phyloP scores from a whole-genome alignment of 2,113 vertebrate species.

The Axis porcinus region DNA sequence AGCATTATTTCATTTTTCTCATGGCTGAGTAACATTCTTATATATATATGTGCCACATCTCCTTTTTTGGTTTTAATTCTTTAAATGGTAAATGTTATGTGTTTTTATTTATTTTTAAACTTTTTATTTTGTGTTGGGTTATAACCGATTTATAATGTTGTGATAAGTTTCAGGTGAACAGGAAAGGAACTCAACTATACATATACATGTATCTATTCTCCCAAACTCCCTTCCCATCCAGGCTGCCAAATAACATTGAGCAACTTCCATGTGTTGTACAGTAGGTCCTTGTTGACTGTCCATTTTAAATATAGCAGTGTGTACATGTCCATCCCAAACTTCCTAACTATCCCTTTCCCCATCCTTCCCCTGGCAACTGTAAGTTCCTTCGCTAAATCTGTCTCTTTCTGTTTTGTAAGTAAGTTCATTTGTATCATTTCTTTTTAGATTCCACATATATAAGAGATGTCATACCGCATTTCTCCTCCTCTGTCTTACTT shows the following conservation, averaged over 20 bases:
- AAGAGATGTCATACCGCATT: not conserved
- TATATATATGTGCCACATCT: not conserved
- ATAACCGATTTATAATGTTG: not conserved
- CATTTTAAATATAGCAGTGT: not conserved
- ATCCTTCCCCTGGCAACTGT: not conserved
- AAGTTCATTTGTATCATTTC: not conserved
- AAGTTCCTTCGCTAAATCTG: not conserved
- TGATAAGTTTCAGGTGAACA: not conserved
- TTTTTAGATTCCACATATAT: not conserved
- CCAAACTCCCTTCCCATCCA: not conserved
- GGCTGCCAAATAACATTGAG: not conserved
- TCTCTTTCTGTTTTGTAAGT: not conserved
- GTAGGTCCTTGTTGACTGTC: not conserved
- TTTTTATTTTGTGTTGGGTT: not conserved
- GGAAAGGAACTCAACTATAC: not conserved
- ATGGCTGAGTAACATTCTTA: not conserved
- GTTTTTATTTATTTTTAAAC: not conserved
- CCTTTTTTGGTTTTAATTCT: not conserved
- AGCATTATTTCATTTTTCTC: not conserved
- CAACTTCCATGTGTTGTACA: not conserved
- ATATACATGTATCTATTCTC: not conserved
- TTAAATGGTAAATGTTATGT: not conserved
- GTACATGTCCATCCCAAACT: not conserved
- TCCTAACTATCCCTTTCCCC: not conserved
- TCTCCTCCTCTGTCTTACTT: not conserved